A percentile compares a stretch with the other conserved stretches of the same genome.
These are phyloP conservation scores for Schizotus pectinicornis DNA, from an alignment of 2,888 invertebrate species.

Conservation along the genomic window DNA sequence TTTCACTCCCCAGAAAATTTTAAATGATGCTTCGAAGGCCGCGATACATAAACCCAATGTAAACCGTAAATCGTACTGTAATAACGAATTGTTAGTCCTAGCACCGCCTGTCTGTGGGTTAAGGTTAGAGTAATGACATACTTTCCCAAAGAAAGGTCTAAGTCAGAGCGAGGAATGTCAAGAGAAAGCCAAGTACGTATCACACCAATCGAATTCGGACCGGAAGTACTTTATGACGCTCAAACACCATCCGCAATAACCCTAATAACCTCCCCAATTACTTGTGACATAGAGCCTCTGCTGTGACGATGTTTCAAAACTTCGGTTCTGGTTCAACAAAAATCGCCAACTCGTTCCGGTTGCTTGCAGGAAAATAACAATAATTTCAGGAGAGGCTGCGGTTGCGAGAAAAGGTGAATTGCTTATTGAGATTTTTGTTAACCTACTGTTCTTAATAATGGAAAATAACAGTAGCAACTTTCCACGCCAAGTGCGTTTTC, in stretches of 20 bases:
- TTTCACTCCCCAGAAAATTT: too few species aligned
- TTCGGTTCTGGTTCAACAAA: too few species aligned
- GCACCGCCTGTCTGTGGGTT: slow-evolving; percentile 46
- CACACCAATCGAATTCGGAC: slow-evolving; percentile 34
- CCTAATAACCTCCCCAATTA: too few species aligned
- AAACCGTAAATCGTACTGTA: too few species aligned
- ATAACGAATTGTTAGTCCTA: slow-evolving; percentile 6
- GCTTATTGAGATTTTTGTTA: slow-evolving; percentile 6
- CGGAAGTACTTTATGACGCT: slow-evolving; percentile 28
- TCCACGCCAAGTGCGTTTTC: slow-evolving; percentile 14
- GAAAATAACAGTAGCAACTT: slow-evolving; percentile 25
- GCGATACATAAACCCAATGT: too few species aligned
- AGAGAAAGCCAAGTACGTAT: slow-evolving; percentile 52
- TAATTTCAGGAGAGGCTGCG: slow-evolving; percentile 1
- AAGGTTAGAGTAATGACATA: slow-evolving; percentile 58
- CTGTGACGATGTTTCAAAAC: too few species aligned
- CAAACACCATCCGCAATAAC: neutral
- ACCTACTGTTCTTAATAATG: slow-evolving; percentile 29
- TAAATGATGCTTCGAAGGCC: too few species aligned
- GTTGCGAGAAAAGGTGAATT: neutral
- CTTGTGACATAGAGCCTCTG: too few species aligned
- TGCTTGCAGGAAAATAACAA: neutral
- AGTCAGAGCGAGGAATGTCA: slow-evolving; percentile 54
- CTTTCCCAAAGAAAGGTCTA: slow-evolving; percentile 59
- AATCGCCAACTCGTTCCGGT: too few species aligned